phyloP scores from a whole-genome alignment of 2,888 invertebrate genomes.

The Lasiommata megera region DNA sequence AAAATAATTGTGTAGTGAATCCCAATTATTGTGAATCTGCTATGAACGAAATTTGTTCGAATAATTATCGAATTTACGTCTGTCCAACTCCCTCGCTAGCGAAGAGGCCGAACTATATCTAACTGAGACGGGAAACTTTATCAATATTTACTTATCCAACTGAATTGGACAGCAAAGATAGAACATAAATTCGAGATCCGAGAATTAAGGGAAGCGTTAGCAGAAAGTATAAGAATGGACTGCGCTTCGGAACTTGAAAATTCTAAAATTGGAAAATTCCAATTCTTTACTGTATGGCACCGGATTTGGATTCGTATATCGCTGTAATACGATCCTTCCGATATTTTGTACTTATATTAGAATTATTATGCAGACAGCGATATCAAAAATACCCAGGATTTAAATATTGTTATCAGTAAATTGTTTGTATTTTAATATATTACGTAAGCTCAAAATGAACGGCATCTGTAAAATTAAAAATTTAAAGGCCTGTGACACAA shows the following conservation, averaged over 20 bases:
- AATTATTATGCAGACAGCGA: not conserved
- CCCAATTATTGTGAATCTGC: conserved; percentile 25
- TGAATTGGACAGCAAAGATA: conserved; percentile 34
- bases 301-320: not conserved
- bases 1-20: conserved; percentile 6
- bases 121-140: conserved; percentile 33
- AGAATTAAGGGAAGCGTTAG: conserved; percentile 2
- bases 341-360: not conserved
- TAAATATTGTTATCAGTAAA: no score
- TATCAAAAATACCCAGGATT: not conserved
- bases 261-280: conserved; percentile 20
- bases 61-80: conserved; percentile 15
- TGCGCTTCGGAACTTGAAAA: conserved; percentile 14
- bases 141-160: conserved; percentile 38
- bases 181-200: conserved; percentile 24
- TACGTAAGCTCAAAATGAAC: no score
- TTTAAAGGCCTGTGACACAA: no score
- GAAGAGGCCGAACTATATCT: conserved; percentile 25
- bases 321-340: not conserved
- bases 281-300: conserved; percentile 14
- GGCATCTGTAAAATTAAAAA: no score
- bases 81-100: not conserved
- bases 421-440: no score
- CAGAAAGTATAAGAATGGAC: conserved; percentile 5
- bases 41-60: conserved; percentile 11